These are phyloP conservation scores for Strigops habroptila DNA, from an alignment of 2,113 vertebrate genomes.

Conservation along the genomic window DNA sequence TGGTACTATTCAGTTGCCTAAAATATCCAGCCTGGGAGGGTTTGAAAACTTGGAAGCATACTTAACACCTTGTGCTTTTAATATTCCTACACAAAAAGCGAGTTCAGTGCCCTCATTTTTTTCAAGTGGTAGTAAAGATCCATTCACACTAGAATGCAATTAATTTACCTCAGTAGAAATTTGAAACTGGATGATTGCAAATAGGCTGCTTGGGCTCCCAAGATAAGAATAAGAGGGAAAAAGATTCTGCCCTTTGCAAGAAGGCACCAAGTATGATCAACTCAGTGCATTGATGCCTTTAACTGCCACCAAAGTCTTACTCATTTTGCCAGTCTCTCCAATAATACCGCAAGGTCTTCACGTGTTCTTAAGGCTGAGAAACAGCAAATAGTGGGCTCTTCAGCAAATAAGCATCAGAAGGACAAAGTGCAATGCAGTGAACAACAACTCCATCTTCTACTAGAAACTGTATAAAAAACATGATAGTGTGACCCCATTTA, in stretches of 20 bases:
- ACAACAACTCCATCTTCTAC: background rate
- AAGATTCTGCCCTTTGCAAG: background rate
- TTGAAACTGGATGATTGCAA: background rate
- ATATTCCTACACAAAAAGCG: background rate
- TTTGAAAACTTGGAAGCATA: background rate
- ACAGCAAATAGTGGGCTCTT: background rate
- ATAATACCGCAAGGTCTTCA: background rate
- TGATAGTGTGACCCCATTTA: background rate
- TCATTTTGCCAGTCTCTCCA: background rate
- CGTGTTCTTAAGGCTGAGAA: background rate
- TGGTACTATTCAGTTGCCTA: background rate
- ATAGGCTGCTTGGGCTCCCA: background rate
- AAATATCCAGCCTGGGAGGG: background rate
- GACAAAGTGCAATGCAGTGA: background rate
- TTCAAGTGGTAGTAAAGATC: background rate
- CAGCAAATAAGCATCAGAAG: background rate
- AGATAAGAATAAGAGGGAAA: background rate
- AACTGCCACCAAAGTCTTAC: background rate
- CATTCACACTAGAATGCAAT: accelerated
- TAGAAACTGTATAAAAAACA: background rate
- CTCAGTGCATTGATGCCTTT: background rate
- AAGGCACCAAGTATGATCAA: background rate
- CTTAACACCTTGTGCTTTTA: background rate
- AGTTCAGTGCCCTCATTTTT: background rate
- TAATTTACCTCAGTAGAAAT: background rate